phyloP scores from a whole-genome alignment of 2,797 vertebrate genomes.

The Crotalus adamanteus region DNA sequence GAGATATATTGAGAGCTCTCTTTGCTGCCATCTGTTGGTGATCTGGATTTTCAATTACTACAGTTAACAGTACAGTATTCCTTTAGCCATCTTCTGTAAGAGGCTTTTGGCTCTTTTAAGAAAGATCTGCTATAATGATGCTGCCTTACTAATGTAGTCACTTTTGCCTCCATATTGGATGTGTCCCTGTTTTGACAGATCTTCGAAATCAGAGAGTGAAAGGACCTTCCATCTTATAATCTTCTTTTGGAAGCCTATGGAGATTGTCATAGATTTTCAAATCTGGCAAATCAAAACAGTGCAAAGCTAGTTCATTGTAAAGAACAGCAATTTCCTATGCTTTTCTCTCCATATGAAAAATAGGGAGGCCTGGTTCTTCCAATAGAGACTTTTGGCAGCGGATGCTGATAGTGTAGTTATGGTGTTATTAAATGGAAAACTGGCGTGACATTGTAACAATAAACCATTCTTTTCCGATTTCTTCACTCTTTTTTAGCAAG shows the following conservation, averaged over 20 bases:
- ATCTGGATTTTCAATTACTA: background rate
- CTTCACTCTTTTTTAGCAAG: background rate
- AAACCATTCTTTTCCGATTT: background rate
- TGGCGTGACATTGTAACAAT: background rate
- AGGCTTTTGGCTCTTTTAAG: background rate
- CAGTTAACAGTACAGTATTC: background rate
- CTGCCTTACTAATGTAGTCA: background rate
- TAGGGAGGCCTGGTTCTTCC: background rate
- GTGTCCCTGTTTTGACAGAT: background rate
- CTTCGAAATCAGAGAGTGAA: background rate
- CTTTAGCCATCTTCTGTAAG: background rate
- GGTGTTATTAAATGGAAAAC: background rate
- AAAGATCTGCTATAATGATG: background rate
- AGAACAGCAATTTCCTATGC: background rate
- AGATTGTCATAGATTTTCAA: background rate
- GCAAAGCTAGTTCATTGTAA: background rate
- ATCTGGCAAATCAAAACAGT: background rate
- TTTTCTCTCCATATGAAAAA: background rate
- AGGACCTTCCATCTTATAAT: background rate
- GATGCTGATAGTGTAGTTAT: background rate
- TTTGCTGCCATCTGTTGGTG: background rate
- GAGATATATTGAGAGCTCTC: background rate
- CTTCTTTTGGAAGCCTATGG: background rate
- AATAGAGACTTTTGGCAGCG: background rate
- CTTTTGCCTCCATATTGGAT: background rate